Percentiles rank a stretch among this genome's conserved stretches.
Conservation (phyloP, 2,888 invertebrate species). For the Malthinus seriepunctatus region DNA sequence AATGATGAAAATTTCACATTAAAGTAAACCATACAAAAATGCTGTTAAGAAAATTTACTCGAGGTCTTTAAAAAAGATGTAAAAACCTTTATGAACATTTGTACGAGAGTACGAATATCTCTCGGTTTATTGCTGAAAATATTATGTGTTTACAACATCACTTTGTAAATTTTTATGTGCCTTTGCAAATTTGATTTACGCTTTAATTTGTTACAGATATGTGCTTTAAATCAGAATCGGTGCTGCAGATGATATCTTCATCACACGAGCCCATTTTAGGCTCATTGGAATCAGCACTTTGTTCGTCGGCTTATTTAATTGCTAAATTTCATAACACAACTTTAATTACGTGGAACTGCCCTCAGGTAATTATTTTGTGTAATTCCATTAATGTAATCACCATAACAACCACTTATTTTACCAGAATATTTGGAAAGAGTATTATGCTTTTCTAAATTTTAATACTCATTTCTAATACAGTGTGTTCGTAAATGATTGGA, state of each 20-base stretch:
- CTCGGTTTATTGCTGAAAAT: not conserved
- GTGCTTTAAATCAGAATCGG: slow-evolving; percentile 56
- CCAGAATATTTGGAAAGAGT: no score
- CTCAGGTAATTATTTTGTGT: slow-evolving; percentile 53
- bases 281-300: slow-evolving; percentile 57
- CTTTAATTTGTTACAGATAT: slow-evolving; percentile 52
- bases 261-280: slow-evolving; percentile 56
- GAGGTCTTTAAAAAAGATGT: no score
- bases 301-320: slow-evolving; percentile 56
- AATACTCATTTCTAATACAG: no score
- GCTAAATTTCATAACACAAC: slow-evolving; percentile 57
- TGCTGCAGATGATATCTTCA: slow-evolving; percentile 54
- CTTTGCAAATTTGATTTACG: not conserved
- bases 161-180: not conserved
- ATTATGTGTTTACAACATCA: not conserved
- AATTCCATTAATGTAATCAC: not conserved
- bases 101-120: no score
- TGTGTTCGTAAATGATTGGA: no score
- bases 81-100: no score
- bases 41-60: no score
- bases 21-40: no score
- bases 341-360: slow-evolving; percentile 61
- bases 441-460: no score
- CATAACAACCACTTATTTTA: no score
- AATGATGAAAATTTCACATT: no score